Evolutionary conservation across 2,113 vertebrate genomes (phyloP), one percentile per base, ranked within the genome.

Genomic region (Cebus imitator): DNA sequence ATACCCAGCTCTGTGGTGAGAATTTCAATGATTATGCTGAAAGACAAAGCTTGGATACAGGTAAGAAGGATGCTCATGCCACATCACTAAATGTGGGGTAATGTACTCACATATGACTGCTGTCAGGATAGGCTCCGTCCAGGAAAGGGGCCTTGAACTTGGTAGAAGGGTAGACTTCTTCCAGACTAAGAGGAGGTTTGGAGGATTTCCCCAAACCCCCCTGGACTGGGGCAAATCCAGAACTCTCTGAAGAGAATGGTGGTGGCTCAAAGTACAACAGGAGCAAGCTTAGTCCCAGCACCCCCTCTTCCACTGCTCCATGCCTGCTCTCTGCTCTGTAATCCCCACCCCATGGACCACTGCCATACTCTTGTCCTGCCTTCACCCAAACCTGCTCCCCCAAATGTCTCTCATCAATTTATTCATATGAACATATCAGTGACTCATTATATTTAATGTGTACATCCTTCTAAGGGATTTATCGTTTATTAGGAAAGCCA

Each of bases 81-180:
- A 0, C 57, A 5, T 78, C 10, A 37, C 40, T 21, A 55, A 30
- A 20, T 4, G 3, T 0, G 3, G 2, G 4, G 17, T 27, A 4
- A 18, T 52, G 6, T 0, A 0, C 66, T 80, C 20, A 37, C 0
- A 1, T 14, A 5, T 0, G 1, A 14, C 48, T 18, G 23, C 86
- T 84, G 16, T 35, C 6, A 16, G 73, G 10, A 27, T 13, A 50
- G 45, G 52, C 68, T 68, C 73, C 40, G 10, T 61, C 70, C 32
- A 55, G 43, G 37, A 87, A 80, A 20, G 21, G 61, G 21, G 32
- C 11, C 13, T 40, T 78, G 23, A 73, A 64, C 35, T 32, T n/a
- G 30, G 21, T 27, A 43, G 43, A 43, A 43, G 43, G 43, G 43
- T 43, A 35, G 58, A 16, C 27, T n/a, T 85, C 66, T 50, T 48